Evolutionary conservation across 2,113 vertebrate species (phyloP).

Genomic region (Anguilla rostrata): DNA sequence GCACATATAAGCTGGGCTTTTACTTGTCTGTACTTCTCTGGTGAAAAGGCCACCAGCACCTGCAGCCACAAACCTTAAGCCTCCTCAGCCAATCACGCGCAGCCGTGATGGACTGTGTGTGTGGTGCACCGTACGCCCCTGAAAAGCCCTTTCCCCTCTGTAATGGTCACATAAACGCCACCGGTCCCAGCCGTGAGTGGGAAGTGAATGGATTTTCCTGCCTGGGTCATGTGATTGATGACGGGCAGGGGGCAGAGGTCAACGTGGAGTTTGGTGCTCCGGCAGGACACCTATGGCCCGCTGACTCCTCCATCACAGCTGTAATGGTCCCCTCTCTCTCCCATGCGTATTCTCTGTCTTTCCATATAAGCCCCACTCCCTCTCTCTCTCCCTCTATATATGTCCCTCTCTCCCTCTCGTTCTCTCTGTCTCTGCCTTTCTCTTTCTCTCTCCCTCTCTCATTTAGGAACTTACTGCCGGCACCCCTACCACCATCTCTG

Average conservation of each 20-base stretch:
- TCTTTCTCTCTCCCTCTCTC: background rate
- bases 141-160: conserved; percentile 32
- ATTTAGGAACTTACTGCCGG: background rate
- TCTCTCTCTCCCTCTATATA: too few relatives aligned
- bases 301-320: conserved; percentile 21
- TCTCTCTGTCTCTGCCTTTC: too few relatives aligned
- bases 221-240: conserved; percentile 81
- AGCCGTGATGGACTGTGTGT: background rate
- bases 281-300: conserved; percentile 58
- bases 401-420: too few relatives aligned
- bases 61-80: background rate
- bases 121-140: conserved; percentile 49
- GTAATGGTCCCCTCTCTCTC: background rate
- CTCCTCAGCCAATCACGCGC: background rate
- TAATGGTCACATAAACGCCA: conserved; percentile 66
- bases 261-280: conserved; percentile 56
- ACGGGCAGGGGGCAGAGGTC: conserved; percentile 76
- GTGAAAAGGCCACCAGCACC: background rate
- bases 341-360: too few relatives aligned
- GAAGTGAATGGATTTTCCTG: conserved; percentile 69
- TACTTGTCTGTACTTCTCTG: too few relatives aligned
- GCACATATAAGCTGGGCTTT: too few relatives aligned
- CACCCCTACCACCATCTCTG: background rate
- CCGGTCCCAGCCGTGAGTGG: conserved; percentile 59
- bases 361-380: too few relatives aligned